Percentiles rank a stretch among this genome's conserved stretches.
Evolutionary conservation across 2,888 invertebrate species (phyloP).

Genomic region (Drepana falcataria): DNA sequence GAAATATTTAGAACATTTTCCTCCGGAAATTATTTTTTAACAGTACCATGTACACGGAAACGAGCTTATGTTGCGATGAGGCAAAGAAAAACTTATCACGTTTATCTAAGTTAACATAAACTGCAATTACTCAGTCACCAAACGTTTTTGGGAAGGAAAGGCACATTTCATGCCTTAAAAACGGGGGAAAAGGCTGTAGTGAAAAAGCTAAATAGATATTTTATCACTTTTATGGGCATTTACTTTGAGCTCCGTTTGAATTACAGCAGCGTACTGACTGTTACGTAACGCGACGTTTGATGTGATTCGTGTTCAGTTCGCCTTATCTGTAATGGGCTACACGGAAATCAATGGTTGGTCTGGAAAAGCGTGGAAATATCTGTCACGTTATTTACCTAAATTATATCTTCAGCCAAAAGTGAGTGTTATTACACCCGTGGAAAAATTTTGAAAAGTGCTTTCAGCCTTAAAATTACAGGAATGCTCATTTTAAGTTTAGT

Average conservation of each 20-base stretch:
- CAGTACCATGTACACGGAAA: conserved; percentile 22
- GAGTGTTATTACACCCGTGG: too few species aligned
- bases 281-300: conserved; percentile 24
- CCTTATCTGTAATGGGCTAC: conserved; percentile 16
- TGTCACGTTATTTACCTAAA: too few species aligned
- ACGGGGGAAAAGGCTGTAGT: conserved; percentile 41
- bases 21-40: conserved; percentile 20
- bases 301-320: conserved; percentile 11
- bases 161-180: conserved; percentile 42
- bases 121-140: conserved; percentile 64
- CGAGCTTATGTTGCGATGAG: conserved; percentile 26
- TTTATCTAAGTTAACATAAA: conserved; percentile 65
- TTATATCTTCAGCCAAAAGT: too few species aligned
- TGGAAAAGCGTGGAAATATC: conserved; percentile 1
- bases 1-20: not conserved
- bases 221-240: conserved; percentile 74
- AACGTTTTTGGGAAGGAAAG: conserved; percentile 61
- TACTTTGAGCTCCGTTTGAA: conserved; percentile 61
- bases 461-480: too few species aligned
- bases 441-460: too few species aligned
- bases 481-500: too few species aligned
- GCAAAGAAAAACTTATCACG: conserved; percentile 43
- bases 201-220: conserved; percentile 73
- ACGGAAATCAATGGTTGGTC: conserved; percentile 14
- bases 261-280: conserved; percentile 39